A percentile compares a stretch with the other conserved stretches of the same genome.
These are phyloP conservation scores for Aptenodytes patagonicus DNA, from an alignment of 2,113 vertebrate species.

Conservation along the genomic window DNA sequence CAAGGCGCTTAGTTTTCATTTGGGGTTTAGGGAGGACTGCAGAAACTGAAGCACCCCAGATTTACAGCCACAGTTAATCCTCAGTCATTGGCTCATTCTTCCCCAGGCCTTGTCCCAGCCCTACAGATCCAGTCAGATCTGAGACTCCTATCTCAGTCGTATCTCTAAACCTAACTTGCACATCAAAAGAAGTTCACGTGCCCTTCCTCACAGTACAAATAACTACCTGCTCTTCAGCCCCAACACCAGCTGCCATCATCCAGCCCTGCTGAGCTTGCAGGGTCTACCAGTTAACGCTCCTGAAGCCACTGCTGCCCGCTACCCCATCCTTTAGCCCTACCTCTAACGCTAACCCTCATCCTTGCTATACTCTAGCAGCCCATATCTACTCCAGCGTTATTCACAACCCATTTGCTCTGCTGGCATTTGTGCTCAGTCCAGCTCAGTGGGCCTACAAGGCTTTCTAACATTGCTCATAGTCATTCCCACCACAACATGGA, in stretches of 20 bases:
- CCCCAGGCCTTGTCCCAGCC: neutral
- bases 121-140: neutral
- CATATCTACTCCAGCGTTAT: neutral
- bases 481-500: neutral
- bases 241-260: neutral
- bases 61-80: neutral
- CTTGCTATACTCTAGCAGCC: neutral
- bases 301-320: neutral
- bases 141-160: neutral
- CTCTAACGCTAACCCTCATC: neutral
- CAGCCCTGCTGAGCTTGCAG: neutral
- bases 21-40: neutral
- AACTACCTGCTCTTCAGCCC: neutral
- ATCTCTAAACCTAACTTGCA: neutral
- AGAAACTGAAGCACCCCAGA: neutral
- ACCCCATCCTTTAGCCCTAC: neutral
- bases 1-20: neutral
- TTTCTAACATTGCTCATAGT: neutral
- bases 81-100: neutral
- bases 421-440: neutral
- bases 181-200: neutral
- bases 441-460: neutral
- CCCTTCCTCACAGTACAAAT: neutral
- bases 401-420: neutral
- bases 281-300: neutral